Conservation (phyloP, 1,140 invertebrate species). For the Marisa cornuarietis region DNA sequence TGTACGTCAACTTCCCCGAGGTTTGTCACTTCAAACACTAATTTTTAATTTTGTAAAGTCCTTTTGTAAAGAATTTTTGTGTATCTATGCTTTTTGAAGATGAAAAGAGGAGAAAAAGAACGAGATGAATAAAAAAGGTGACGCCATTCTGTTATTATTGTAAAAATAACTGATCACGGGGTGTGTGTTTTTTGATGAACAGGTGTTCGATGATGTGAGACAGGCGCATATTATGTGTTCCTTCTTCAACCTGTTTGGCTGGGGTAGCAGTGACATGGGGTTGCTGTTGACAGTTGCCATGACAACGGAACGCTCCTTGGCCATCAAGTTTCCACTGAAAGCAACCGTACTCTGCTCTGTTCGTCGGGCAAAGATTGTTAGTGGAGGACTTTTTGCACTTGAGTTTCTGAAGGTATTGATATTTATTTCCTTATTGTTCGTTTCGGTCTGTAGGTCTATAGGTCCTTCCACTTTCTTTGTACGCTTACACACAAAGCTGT, state of each 20-base stretch:
- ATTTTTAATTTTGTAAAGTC: too few relatives aligned
- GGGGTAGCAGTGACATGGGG: conserved; percentile 51
- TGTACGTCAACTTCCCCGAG: conserved; percentile 51
- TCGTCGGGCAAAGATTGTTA: conserved; percentile 40
- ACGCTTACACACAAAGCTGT: too few relatives aligned
- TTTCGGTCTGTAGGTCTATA: too few relatives aligned
- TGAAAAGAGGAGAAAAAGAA: too few relatives aligned
- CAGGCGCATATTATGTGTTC: conserved; percentile 47
- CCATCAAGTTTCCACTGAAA: conserved; percentile 48
- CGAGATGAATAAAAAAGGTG: too few relatives aligned
- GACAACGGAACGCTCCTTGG: conserved; percentile 52
- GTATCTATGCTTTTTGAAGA: too few relatives aligned
- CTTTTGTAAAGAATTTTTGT: too few relatives aligned
- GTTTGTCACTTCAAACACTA: conserved; percentile 13
- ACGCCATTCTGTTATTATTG: too few relatives aligned
- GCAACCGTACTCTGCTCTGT: conserved; percentile 41
- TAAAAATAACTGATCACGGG: too few relatives aligned
- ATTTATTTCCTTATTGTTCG: not conserved
- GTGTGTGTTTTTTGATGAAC: not conserved
- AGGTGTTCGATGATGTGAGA: conserved; percentile 10
- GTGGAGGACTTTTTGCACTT: conserved; percentile 25
- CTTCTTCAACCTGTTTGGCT: conserved; percentile 53
- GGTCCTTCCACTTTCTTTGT: too few relatives aligned
- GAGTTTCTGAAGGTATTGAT: conserved; percentile 35
- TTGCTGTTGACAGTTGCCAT: conserved; percentile 55